Evolutionary conservation across 2,797 vertebrate species (phyloP), one percentile per base, ranked within the genome.

Genomic region (Channallabes apus): DNA sequence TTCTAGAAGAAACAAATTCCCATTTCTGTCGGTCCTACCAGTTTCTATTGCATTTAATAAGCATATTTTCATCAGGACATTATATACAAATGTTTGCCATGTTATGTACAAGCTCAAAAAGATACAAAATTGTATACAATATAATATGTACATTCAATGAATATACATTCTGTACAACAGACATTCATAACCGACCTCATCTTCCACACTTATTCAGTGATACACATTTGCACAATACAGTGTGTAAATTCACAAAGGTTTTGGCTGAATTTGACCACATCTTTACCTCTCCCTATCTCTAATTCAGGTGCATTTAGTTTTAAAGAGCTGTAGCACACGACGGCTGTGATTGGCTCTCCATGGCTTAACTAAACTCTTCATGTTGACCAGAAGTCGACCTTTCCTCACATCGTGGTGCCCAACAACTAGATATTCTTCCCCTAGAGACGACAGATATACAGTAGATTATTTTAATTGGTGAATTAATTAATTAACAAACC

Each of bases 341-440:
- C 96, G 97, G 77, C 97, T 97, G 0, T 98, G 93, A 87, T 94
- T 95, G 0, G 97, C 94, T 89, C 95, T 98, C 98, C 98, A 99
- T 38, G 93, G 96, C 84, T 98, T 98, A 71, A 99, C 98, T 87
- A 99, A 97, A 91, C 98, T 99, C 94, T 99, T 99, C 97, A 99
- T 98, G 93, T 99, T 99, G 92, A 99, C 97, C 1, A 98, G 86
- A 59, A 99, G 95, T 84, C 94, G 96, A 85, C 95, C 95, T 0
- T 94, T 96, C 88, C 94, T 96, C 24, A 95, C 88, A 73, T 99
- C 97, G 88, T 96, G 92, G 0, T 99, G 97, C 35, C 98, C 98
- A 1, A 97, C 96, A 86, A 99, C 97, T 1, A 99, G 94, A 89
- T 99, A 99, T 92, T 98, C 97, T 92, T 94, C 87, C 29, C 97